Evolutionary conservation across 2,797 vertebrate species (phyloP), one percentile per base, ranked within the genome.

Genomic region (Tinamus major): DNA sequence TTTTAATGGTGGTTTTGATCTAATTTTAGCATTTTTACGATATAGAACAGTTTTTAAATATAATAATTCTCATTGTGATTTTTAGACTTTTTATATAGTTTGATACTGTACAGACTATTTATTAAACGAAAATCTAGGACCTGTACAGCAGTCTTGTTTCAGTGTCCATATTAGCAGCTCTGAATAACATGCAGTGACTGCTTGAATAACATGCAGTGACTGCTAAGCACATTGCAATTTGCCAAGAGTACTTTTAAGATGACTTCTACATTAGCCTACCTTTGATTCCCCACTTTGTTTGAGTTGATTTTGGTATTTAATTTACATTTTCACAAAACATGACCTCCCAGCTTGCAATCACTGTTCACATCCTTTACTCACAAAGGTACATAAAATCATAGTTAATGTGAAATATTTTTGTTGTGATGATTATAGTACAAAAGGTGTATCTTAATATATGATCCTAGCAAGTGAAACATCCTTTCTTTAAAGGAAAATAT

Each of bases 61-160:
- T 68, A 65, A 83, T 89, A 89, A 91, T 67, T 95, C 68, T 93
- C 92, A 91, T 94, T 93, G 96, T 92, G 82, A 67, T 97, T 97
- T 97, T 97, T 97, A 96, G 95, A 82, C 77, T 96, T 97, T 97
- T 97, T 96, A 87, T 97, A 95, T 95, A 81, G 88, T 97, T 97
- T 96, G 92, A 97, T 97, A 96, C 88, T 97, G 90, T 96, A 95
- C 67, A 97, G 96, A 94, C 67, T 96, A 48, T 92, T 95, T 97
- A 85, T 89, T 96, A 95, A 93, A 90, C 94, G 74, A 81, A 90
- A 67, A 77, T 85, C 75, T 87, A 89, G 87, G 62, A 89, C 84
- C 87, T 95, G 78, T 79, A 78, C 51, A 89, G 79, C 72, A 92
- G 79, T 64, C 80, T 96, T 92, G 64, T 92, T 95, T 87, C 87